Base-by-base conservation (phyloP, 2,113 vertebrate species). In the Daboia siamensis region DNA sequence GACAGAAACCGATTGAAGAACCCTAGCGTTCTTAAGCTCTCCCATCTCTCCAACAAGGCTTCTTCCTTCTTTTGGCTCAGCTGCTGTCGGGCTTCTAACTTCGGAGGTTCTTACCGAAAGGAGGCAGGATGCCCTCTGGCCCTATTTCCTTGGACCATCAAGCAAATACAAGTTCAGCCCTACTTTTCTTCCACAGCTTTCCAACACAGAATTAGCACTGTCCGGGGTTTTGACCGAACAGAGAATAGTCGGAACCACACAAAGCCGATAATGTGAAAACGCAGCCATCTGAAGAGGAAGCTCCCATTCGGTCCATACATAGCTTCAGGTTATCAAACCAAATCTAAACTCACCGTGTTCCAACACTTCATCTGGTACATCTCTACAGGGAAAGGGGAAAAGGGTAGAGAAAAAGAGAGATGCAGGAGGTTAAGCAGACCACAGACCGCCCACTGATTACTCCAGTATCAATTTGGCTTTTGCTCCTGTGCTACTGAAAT, bases 331-430 rank as follows among this genome's bases (percentile, higher is more conserved):
- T 39, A 29, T 74, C 52, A 61, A 86, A 11, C 48, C 23, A 9
- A 55, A 52, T 2, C 0, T 10, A 3, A 3, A 97, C 99, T 98
- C 95, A 99, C 99, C 99, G 0, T 99, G 98, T 95, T 99, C 99
- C 93, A 99, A 95, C 21, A 99, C 98, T 86, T 99, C 99, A 89
- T 99, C 99, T 94, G 98, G 98, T 95, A 98, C 98, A 5, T 99
- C 99, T 96, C 99, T 99, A 94, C 1, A 4, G 52, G 55, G 55
- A 12, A 55, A 92, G 8, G 1, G 6, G 46, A 5, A 17, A 15
- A 3, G 20, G 74, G 33, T 9, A 44, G 33, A 15, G 11, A 3
- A 5, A 8, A 3, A 44, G 9, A 26, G 23, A 13, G 20, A 3
- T 0, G 7, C 0, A 9, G 52, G 1, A 12, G 6, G 1, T 89